Conservation (phyloP, 2,888 invertebrate species). For the Ceriagrion tenellum region DNA sequence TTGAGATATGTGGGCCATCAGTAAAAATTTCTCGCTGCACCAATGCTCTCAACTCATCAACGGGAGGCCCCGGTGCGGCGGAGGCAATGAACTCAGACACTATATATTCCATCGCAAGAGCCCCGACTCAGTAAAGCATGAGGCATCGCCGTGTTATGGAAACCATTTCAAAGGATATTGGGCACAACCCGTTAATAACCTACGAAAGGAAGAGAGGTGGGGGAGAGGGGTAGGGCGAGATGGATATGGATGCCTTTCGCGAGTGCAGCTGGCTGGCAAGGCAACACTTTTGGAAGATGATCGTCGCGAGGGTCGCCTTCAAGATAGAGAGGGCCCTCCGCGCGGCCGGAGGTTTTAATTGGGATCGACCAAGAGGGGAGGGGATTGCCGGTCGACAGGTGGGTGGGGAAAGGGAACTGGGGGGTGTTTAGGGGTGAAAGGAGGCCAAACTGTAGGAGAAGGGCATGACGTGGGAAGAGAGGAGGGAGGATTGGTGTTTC, state of each 20-base stretch:
- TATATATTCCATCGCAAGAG: not conserved
- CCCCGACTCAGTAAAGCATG: not conserved
- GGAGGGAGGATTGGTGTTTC: too few species aligned
- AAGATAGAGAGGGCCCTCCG: too few species aligned
- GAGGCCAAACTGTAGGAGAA: too few species aligned
- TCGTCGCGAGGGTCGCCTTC: not conserved
- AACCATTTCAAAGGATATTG: not conserved
- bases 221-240: too few species aligned
- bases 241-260: not conserved
- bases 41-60: too few species aligned
- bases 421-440: too few species aligned
- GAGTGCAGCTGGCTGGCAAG: not conserved
- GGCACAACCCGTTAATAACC: not conserved
- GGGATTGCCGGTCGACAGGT: not conserved
- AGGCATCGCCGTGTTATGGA: not conserved
- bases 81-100: not conserved
- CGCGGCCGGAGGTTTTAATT: not conserved
- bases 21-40: too few species aligned
- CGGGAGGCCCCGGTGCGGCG: not conserved
- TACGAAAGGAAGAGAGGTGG: not conserved
- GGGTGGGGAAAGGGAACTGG: too few species aligned
- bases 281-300: not conserved
- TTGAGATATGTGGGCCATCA: too few species aligned
- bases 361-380: not conserved
- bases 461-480: too few species aligned